A percentile compares a stretch with the other conserved stretches of the same genome.
These are phyloP conservation scores for Tenrec ecaudatus DNA, from an alignment of 2,113 vertebrate genomes.

Conservation along the genomic window DNA sequence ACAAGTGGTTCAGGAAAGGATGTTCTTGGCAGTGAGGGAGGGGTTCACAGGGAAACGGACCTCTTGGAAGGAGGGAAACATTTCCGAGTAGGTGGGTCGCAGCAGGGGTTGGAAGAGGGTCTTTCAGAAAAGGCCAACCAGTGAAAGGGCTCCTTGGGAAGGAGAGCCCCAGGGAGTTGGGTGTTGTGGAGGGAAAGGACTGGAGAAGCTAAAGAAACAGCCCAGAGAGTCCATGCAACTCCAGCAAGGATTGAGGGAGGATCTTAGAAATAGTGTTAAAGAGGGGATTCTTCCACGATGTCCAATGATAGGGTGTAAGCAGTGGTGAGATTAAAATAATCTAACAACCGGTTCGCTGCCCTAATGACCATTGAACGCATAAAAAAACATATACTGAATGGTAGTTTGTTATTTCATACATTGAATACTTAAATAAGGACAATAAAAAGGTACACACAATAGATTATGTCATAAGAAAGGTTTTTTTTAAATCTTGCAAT, in stretches of 20 bases:
- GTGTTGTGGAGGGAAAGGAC: constrained; percentile 12
- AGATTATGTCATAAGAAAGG: no score
- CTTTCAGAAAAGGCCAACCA: constrained; percentile 76
- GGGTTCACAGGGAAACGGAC: constrained; percentile 58
- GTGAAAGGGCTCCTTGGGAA: constrained; percentile 37
- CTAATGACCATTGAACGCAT: no score
- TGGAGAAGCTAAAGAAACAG: constrained; percentile 75
- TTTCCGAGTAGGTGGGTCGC: not conserved
- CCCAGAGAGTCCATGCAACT: not conserved
- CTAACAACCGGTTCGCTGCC: no score
- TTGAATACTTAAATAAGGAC: no score
- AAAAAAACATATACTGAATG: no score
- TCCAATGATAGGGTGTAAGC: not conserved
- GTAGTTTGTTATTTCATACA: no score
- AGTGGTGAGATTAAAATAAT: no score
- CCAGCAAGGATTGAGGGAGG: no score
- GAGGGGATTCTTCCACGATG: not conserved
- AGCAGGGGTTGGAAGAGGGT: not conserved
- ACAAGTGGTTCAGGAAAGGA: not conserved
- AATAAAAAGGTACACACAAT: no score
- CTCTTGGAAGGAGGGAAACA: constrained; percentile 81
- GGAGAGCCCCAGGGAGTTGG: not conserved
- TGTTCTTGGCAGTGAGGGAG: constrained; percentile 63
- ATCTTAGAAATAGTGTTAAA: not conserved
- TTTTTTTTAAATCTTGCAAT: no score